phyloP scores from a whole-genome alignment of 2,113 vertebrate genomes.

The Electrona antarctica region DNA sequence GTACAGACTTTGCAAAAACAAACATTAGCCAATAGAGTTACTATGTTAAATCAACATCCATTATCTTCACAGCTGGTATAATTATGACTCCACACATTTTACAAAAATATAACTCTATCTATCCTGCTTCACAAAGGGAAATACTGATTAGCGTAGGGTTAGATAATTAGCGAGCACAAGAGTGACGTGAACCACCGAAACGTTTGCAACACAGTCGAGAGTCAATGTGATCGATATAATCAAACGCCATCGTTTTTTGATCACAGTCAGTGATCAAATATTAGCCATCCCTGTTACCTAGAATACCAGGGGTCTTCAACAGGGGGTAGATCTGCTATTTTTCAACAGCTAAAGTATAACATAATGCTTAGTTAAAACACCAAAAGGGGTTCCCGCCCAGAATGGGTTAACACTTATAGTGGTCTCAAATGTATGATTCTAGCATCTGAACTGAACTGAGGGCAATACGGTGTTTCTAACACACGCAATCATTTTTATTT shows the following conservation, averaged over 20 bases:
- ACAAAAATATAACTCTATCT: constrained; percentile 80
- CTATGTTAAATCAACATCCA: constrained; percentile 25
- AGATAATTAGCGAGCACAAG: constrained; percentile 24
- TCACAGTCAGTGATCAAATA: constrained; percentile 1
- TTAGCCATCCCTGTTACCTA: not conserved
- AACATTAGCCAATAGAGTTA: constrained; percentile 23
- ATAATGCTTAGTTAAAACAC: too few species aligned
- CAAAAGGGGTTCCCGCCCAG: too few species aligned
- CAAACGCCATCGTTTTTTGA: not conserved
- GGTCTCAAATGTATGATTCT: not conserved
- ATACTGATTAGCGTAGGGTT: constrained; percentile 59
- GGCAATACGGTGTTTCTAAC: not conserved
- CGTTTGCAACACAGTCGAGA: constrained; percentile 18
- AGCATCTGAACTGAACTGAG: not conserved
- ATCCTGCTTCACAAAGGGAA: constrained; percentile 71
- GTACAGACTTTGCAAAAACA: constrained; percentile 19
- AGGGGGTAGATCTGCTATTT: too few species aligned
- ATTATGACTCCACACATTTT: constrained; percentile 57
- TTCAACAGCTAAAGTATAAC: too few species aligned
- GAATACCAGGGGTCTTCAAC: not conserved
- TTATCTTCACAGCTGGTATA: constrained; percentile 46
- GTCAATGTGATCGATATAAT: not conserved
- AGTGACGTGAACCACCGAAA: constrained; percentile 19
- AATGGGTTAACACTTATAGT: not conserved
- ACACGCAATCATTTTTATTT: not conserved